Base-by-base conservation (phyloP, 2,797 vertebrate species). In the Podarcis siculus region DNA sequence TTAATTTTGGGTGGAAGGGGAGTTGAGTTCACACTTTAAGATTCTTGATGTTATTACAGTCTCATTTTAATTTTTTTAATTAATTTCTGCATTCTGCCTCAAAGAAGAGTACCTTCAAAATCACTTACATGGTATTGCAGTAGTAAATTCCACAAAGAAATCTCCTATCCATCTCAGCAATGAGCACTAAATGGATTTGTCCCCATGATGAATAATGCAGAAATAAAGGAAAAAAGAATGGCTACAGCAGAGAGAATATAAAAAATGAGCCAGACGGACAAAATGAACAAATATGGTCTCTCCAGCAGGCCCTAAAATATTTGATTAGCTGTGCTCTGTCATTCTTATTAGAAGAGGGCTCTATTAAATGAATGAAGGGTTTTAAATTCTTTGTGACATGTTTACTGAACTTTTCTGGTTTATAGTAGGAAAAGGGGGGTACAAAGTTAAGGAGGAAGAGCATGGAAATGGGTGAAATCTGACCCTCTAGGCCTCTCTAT, bases 291-390 rank as follows among this genome's bases (percentile, higher is more conserved):
- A 37, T 90, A 85, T 89, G 86, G 93, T 93, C 75, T 91, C 89
- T 91, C 86, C 88, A 92, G 81, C 86, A 69, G 86, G 76, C 75
- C 72, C 85, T 93, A 92, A 89, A 90, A 89, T 58, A 93, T 95
- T 94, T 90, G 87, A 93, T 96, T 92, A 94, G 92, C 35, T 77
- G 25, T 64, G 86, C 87, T 88, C 76, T 94, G 80, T 91, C 89
- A 90, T 80, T 92, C 58, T 61, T 91, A 88, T 87, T 82, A 91
- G 69, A 89, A 90, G 84, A 93, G 80, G 83, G 79, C 79, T 94
- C 89, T 89, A 94, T 95, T 95, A 90, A 91, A 93, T 94, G 89
- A 95, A 21, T 75, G 42, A 90, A 75, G 83, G 91, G 92, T 92
- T 95, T 96, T 85, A 89, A 93, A 83, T 87, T 73, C 77, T 89